Conservation (phyloP, 2,113 vertebrate species). For the Macrotis lagotis region DNA sequence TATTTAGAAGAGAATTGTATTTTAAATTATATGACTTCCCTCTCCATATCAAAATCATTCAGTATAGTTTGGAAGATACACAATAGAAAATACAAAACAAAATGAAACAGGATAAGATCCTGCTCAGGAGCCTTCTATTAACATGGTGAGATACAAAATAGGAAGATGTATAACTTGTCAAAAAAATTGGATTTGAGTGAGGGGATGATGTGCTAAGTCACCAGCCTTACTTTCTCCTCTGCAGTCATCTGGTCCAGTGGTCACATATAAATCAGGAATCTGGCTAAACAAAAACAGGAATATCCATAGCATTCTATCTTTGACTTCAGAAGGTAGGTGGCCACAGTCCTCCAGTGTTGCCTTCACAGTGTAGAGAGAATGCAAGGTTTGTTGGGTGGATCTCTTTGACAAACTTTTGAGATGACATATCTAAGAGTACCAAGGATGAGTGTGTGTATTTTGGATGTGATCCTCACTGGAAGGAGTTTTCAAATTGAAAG, state of each 20-base stretch:
- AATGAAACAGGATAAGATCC: background rate
- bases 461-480: background rate
- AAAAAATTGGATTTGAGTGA: no score
- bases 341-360: background rate
- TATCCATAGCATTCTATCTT: no score
- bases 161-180: background rate
- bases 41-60: background rate
- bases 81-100: background rate
- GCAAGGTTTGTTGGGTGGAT: background rate
- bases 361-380: background rate
- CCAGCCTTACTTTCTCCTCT: no score
- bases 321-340: no score
- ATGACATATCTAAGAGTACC: background rate
- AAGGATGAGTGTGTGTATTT: background rate
- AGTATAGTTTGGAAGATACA: background rate
- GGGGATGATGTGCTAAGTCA: no score
- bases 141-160: background rate
- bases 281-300: no score
- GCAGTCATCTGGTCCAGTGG: no score
- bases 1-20: background rate
- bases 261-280: no score
- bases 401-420: background rate
- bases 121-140: background rate
- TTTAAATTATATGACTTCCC: background rate
- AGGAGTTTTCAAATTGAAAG: background rate